A percentile compares a stretch with the other conserved stretches of the same genome.
phyloP scores from a whole-genome alignment of 2,888 invertebrate species.

The Ommatoiulus sabulosus region DNA sequence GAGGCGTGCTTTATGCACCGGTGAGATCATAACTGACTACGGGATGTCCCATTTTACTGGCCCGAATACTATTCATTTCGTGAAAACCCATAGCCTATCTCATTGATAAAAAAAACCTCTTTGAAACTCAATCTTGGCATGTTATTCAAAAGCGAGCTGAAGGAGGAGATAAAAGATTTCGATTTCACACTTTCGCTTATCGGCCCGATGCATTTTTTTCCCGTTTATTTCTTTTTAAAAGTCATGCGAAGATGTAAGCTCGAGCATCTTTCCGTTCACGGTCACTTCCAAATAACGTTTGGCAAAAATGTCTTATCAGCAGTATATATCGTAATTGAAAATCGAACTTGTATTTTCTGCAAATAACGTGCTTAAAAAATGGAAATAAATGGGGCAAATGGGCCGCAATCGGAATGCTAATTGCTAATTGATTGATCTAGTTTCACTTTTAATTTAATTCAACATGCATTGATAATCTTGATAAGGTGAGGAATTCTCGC shows the following conservation, averaged over 20 bases:
- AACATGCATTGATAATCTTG: background rate
- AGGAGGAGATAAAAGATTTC: slow-evolving; percentile 22
- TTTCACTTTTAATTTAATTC: background rate
- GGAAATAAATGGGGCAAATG: background rate
- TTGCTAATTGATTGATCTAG: background rate
- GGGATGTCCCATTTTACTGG: slow-evolving; percentile 53
- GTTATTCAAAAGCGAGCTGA: background rate
- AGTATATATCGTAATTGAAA: slow-evolving; percentile 5
- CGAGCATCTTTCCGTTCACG: background rate
- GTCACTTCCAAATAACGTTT: background rate
- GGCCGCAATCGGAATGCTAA: background rate
- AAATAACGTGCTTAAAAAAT: background rate
- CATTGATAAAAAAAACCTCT: slow-evolving; percentile 22
- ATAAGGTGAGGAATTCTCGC: background rate
- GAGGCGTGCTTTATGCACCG: slow-evolving; percentile 51
- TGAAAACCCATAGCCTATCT: slow-evolving; percentile 20
- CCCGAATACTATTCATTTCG: slow-evolving; percentile 37
- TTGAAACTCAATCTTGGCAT: slow-evolving; percentile 25
- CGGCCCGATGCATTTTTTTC: background rate
- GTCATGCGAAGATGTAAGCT: background rate
- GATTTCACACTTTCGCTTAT: slow-evolving; percentile 38
- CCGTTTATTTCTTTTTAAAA: background rate
- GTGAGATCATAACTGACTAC: slow-evolving; percentile 47
- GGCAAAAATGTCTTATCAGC: background rate
- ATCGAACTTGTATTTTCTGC: background rate